Evolutionary conservation across 2,888 invertebrate genomes (phyloP).

Genomic region (Ophion ventricosus): DNA sequence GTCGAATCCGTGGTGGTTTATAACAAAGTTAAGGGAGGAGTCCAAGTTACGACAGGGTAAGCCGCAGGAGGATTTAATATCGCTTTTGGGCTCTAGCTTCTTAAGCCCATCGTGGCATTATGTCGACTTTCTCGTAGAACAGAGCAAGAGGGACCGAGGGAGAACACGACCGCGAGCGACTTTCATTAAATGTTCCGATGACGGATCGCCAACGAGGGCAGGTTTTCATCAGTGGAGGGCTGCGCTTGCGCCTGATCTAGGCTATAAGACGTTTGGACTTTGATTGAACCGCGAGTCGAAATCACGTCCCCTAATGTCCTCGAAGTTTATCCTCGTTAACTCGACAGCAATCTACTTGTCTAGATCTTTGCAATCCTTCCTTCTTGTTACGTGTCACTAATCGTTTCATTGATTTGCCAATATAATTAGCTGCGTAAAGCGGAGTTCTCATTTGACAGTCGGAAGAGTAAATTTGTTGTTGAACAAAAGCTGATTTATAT

Average conservation of each 20-base stretch:
- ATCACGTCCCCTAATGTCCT: slow-evolving; percentile 38
- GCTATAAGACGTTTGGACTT: slow-evolving; percentile 53
- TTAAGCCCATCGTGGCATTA: slow-evolving; percentile 64
- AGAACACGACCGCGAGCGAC: slow-evolving; percentile 67
- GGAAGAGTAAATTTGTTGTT: not conserved
- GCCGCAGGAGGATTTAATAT: slow-evolving; percentile 77
- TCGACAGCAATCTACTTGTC: slow-evolving; percentile 10
- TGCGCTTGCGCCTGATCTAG: slow-evolving; percentile 12
- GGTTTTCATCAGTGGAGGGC: slow-evolving; percentile 60
- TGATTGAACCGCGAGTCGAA: slow-evolving; percentile 53
- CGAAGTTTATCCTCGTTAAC: slow-evolving; percentile 26
- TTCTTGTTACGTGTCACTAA: not conserved
- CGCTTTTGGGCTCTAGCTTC: slow-evolving; percentile 64
- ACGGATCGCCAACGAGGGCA: slow-evolving; percentile 75
- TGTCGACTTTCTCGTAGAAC: slow-evolving; percentile 24
- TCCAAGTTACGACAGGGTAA: slow-evolving; percentile 71
- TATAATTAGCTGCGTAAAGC: not conserved
- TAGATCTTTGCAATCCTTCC: not conserved
- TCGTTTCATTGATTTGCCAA: not conserved
- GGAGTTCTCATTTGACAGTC: not conserved
- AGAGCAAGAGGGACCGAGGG: slow-evolving; percentile 33
- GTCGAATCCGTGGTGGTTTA: slow-evolving; percentile 47
- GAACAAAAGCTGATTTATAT: no score
- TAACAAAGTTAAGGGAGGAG: slow-evolving; percentile 66
- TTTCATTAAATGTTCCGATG: slow-evolving; percentile 80